Percentiles rank a stretch among this genome's conserved stretches.
Conservation (phyloP, 2,888 invertebrate genomes). For the Cataglyphis albicans region DNA sequence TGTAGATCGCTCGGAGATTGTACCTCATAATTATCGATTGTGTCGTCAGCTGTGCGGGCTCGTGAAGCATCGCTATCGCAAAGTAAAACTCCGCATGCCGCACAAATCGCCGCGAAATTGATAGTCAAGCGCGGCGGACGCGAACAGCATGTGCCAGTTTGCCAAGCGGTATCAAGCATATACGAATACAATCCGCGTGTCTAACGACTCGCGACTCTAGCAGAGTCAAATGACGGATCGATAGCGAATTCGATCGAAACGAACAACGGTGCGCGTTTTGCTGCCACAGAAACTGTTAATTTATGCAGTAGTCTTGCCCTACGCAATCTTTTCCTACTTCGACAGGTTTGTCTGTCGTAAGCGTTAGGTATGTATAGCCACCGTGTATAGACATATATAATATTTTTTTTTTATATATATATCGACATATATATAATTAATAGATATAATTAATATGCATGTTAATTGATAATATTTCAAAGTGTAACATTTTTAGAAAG, state of each 20-base stretch:
- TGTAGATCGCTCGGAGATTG: background rate
- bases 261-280: background rate
- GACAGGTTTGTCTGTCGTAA: background rate
- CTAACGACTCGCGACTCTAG: background rate
- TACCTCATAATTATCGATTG: constrained; percentile 33
- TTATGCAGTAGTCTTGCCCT: constrained; percentile 71
- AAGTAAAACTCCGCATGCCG: background rate
- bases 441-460: no score
- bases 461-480: background rate
- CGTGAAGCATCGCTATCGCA: background rate
- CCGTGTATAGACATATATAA: background rate
- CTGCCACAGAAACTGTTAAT: constrained; percentile 69
- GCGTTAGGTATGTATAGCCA: background rate
- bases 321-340: constrained; percentile 6
- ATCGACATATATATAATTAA: background rate
- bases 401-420: background rate
- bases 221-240: constrained; percentile 26
- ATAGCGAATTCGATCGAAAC: constrained; percentile 67
- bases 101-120: constrained; percentile 59
- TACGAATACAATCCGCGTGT: background rate
- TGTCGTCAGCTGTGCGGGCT: constrained; percentile 25
- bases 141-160: constrained; percentile 30
- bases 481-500: background rate
- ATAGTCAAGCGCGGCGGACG: constrained; percentile 35
- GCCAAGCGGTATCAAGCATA: constrained; percentile 59